A percentile compares a stretch with the other conserved stretches of the same genome.
phyloP scores from a whole-genome alignment of 1,140 invertebrate genomes.

The Saxidomus purpurata region DNA sequence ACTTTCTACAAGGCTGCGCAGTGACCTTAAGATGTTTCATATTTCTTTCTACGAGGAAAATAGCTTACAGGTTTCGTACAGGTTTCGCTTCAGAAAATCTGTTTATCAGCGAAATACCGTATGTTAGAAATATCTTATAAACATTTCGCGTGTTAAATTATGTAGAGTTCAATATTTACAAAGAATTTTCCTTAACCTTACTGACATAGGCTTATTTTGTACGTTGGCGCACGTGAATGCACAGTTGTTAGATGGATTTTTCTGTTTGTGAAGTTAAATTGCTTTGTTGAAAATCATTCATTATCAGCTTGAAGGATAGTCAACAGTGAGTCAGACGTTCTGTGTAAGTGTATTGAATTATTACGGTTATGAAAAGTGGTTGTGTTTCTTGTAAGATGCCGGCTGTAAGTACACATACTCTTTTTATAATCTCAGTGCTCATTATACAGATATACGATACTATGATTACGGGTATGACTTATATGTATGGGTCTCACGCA shows the following conservation, averaged over 20 bases:
- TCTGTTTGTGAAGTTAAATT: not conserved
- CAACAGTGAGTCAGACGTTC: not conserved
- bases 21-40: not conserved
- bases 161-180: not conserved
- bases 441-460: too few relatives aligned
- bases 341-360: too few relatives aligned
- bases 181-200: not conserved
- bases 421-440: too few relatives aligned
- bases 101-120: slow-evolving; percentile 20
- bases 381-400: too few relatives aligned
- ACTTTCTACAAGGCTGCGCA: too few relatives aligned
- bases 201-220: too few relatives aligned
- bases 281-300: not conserved
- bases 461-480: too few relatives aligned
- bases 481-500: too few relatives aligned
- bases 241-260: too few relatives aligned
- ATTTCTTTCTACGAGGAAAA: not conserved
- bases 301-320: not conserved
- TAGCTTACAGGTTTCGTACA: not conserved
- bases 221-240: too few relatives aligned
- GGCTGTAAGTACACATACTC: too few relatives aligned
- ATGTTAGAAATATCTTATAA: not conserved
- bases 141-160: slow-evolving; percentile 1
- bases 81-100: slow-evolving; percentile 17
- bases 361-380: too few relatives aligned